phyloP scores from a whole-genome alignment of 2,888 invertebrate species.

The Orthonychiurus folsomi region DNA sequence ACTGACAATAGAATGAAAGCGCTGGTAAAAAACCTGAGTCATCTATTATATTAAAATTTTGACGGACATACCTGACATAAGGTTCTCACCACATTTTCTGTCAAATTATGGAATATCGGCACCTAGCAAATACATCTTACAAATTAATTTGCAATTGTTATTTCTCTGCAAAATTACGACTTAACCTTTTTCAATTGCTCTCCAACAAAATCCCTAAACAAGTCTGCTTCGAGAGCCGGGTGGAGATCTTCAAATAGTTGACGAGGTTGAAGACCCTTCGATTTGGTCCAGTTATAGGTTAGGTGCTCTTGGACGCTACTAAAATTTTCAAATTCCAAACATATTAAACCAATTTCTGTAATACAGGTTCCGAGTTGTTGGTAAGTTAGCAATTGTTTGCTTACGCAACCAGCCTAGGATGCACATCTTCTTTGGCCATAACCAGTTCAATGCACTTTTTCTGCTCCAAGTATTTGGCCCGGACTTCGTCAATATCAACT shows the following conservation, averaged over 20 bases:
- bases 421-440: slow-evolving; percentile 25
- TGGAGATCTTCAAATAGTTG: slow-evolving; percentile 28
- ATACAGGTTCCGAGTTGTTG: too few relatives aligned
- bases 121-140: slow-evolving; percentile 15
- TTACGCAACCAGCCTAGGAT: slow-evolving; percentile 24
- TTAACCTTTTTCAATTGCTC: slow-evolving; percentile 18
- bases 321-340: too few relatives aligned
- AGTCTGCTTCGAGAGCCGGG: slow-evolving; percentile 27
- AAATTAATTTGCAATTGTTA: not conserved
- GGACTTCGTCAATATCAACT: slow-evolving; percentile 31
- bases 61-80: too few relatives aligned
- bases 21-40: too few relatives aligned
- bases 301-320: slow-evolving; percentile 23
- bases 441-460: slow-evolving; percentile 18
- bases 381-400: too few relatives aligned
- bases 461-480: slow-evolving; percentile 21
- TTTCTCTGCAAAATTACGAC: too few relatives aligned
- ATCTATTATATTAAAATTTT: too few relatives aligned
- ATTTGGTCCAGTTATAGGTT: slow-evolving; percentile 22
- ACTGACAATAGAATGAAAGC: too few relatives aligned
- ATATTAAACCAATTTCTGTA: too few relatives aligned
- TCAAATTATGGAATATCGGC: slow-evolving; percentile 24
- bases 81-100: slow-evolving; percentile 26
- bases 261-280: slow-evolving; percentile 29
- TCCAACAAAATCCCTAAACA: slow-evolving; percentile 22